Base-by-base conservation (phyloP, 2,113 vertebrate species). In the Seriola dumerili region DNA sequence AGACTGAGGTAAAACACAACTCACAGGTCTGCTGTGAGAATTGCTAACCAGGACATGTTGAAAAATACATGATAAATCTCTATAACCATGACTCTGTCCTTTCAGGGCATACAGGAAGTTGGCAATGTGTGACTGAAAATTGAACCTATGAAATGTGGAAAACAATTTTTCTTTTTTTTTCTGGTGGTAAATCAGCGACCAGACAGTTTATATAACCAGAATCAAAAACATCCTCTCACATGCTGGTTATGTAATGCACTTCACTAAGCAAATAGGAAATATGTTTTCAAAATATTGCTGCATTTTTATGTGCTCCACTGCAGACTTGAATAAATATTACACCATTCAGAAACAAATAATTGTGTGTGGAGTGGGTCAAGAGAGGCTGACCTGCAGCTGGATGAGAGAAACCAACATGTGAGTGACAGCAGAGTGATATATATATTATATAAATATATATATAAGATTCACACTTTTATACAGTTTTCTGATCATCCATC, bases 231-330 rank as follows among this genome's bases (percentile, higher is more conserved):
- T 88, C 87, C 83, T 88, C 68, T 80, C 78, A 52, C 75, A 64
- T 77, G 83, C 64, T 32, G 75, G 59, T 90, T 81, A 73, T 72
- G 82, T 83, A 90, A 92, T 21, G 50, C 29, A 34, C n/a, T 75
- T 83, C 25, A 54, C 44, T 5, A 34, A 67, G 57, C 44, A 66
- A 83, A 74, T 52, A 83, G 89, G 90, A 93, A 93, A 89, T 85
- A 72, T 46, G 70, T 55, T 38, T 79, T 85, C 76, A 85, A 88
- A 92, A 91, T 85, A 89, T 89, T 88, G 34, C 62, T 76, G 72
- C 29, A 8, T 65, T 72, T 55, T 74, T 74, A 73, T 52, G 48
- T 80, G 74, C 81, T 55, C 23, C 87, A 19, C 71, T 23, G 42
- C 36, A n/a, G 19, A 8, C 17, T 78, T 61, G 9, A 8, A 36